Conservation (phyloP, 2,888 invertebrate species). For the Pachycephus smyrnensis region DNA sequence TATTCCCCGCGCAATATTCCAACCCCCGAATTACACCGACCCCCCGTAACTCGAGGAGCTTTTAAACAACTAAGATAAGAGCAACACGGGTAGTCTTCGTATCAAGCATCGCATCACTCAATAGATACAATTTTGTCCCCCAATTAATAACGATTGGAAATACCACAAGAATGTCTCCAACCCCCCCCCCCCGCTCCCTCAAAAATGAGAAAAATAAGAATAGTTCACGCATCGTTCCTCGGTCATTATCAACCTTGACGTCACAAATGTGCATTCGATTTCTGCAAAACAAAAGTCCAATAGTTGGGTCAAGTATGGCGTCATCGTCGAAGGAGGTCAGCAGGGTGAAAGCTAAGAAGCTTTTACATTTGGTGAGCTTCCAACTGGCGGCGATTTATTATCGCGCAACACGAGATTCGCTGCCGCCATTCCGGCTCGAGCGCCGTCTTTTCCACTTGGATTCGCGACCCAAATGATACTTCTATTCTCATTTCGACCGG, state of each 20-base stretch:
- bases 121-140: no score
- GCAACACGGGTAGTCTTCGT: no score
- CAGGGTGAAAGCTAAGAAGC: slow-evolving; percentile 33
- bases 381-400: slow-evolving; percentile 29
- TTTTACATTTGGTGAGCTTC: slow-evolving; percentile 49
- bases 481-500: not conserved
- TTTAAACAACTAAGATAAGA: no score
- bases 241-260: not conserved
- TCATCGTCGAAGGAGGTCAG: not conserved
- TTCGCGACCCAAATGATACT: not conserved
- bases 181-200: no score
- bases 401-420: not conserved
- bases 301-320: not conserved
- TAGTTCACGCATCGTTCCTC: no score
- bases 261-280: not conserved
- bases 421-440: not conserved
- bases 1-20: no score
- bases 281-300: not conserved
- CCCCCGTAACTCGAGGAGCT: no score
- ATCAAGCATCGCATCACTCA: no score
- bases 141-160: not conserved
- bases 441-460: not conserved
- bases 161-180: no score
- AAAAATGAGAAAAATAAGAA: no score
- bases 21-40: no score